Evolutionary conservation across 2,888 invertebrate genomes (phyloP).

Genomic region (Zygogramma bicolorata): DNA sequence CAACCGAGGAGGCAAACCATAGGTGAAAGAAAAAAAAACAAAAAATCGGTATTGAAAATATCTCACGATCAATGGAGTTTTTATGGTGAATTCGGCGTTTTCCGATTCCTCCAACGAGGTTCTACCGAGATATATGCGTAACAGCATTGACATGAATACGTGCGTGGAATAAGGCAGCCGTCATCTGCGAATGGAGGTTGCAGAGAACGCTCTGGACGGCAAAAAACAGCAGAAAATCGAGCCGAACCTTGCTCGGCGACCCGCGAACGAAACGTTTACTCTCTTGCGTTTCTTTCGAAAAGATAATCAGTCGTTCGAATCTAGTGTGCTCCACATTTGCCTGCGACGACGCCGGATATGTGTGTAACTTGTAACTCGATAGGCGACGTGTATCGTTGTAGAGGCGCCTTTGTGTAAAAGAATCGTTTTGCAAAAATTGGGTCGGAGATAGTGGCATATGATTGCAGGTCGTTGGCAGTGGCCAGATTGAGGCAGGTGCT

Average conservation of each 20-base stretch:
- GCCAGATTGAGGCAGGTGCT: too few species aligned
- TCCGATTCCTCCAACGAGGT: neutral
- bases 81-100: neutral
- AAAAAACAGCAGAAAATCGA: too few species aligned
- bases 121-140: neutral
- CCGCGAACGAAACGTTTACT: neutral
- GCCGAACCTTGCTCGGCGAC: neutral
- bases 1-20: too few species aligned
- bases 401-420: too few species aligned
- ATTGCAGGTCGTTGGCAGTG: too few species aligned
- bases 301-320: neutral
- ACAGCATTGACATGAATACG: slow-evolving; percentile 30
- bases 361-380: neutral
- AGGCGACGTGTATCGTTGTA: neutral
- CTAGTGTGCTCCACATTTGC: neutral
- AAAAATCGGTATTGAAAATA: too few species aligned
- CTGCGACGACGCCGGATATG: neutral
- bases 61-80: too few species aligned
- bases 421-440: too few species aligned
- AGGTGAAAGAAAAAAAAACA: too few species aligned
- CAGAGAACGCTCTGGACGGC: too few species aligned
- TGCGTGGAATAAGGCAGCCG: slow-evolving; percentile 13
- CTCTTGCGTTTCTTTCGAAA: neutral
- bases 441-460: too few species aligned
- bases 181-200: too few species aligned